Evolutionary conservation across 2,113 vertebrate genomes (phyloP).

Genomic region (Pachypanchax playfairii): DNA sequence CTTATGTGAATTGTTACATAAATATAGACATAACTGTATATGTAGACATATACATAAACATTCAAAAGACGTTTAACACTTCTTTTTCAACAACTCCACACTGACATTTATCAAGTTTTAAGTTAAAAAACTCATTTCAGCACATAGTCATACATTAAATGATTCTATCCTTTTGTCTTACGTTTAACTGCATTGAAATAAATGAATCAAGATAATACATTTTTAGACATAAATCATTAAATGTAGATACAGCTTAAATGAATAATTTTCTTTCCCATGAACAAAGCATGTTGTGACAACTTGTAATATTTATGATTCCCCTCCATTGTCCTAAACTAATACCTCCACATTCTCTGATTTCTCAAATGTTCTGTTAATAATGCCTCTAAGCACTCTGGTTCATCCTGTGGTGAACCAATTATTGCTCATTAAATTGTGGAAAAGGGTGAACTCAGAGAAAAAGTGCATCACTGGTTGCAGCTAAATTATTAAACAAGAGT

Average conservation of each 20-base stretch:
- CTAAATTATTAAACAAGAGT: slow-evolving; percentile 44
- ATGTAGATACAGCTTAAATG: background rate
- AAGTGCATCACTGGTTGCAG: slow-evolving; percentile 38
- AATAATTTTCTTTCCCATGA: slow-evolving; percentile 13
- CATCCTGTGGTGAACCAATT: slow-evolving; percentile 64
- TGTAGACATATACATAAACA: no score
- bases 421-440: slow-evolving; percentile 56
- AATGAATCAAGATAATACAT: no score
- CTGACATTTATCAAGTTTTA: no score
- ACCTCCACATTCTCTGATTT: slow-evolving; percentile 52
- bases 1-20: no score
- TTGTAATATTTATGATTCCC: slow-evolving; percentile 64
- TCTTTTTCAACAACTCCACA: no score
- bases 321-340: slow-evolving; percentile 60
- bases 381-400: slow-evolving; percentile 58
- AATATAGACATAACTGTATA: no score
- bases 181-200: no score
- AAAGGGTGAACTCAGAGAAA: slow-evolving; percentile 40
- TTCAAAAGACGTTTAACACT: no score
- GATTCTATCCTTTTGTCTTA: no score
- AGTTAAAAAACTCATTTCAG: no score
- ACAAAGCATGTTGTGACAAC: slow-evolving; percentile 34
- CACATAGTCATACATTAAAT: no score
- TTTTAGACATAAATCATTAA: no score
- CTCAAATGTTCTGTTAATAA: slow-evolving; percentile 55